Conservation (phyloP, 2,797 vertebrate genomes). For the Peromyscus nudipes region DNA sequence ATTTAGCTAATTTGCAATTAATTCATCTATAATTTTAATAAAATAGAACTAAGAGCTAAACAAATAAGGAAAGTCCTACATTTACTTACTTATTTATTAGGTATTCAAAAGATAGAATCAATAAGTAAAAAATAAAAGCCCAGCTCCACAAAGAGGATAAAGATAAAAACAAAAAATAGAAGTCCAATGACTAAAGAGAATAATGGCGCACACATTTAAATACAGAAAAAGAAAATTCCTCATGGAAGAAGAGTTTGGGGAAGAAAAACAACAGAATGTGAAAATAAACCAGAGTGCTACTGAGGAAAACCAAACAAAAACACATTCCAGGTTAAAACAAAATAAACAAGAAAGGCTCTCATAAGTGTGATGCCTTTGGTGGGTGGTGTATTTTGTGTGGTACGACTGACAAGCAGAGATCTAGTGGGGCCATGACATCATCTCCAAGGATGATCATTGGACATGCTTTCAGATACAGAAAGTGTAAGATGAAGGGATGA, state of each 20-base stretch:
- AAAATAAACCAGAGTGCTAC: neutral
- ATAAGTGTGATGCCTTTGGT: neutral
- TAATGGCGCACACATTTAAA: neutral
- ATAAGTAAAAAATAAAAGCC: neutral
- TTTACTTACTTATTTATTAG: slow-evolving; percentile 25
- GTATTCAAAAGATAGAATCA: slow-evolving; percentile 2
- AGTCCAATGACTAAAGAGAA: neutral
- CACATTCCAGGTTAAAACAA: neutral
- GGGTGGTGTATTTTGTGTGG: rapidly evolving
- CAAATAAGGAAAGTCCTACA: neutral
- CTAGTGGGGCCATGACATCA: neutral
- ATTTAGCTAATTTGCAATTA: slow-evolving; percentile 25
- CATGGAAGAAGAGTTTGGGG: neutral
- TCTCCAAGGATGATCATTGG: neutral
- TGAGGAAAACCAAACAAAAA: neutral
- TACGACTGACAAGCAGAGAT: neutral
- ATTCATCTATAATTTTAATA: slow-evolving; percentile 24
- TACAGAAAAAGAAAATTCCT: neutral
- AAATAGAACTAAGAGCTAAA: neutral
- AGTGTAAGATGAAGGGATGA: neutral
- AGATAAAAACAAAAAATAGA: neutral
- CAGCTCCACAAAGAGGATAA: neutral
- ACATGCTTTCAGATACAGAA: neutral
- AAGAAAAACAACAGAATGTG: neutral
- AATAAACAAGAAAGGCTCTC: neutral